Conservation (phyloP, 2,888 invertebrate species). For the Trypoxylon attenuatum region DNA sequence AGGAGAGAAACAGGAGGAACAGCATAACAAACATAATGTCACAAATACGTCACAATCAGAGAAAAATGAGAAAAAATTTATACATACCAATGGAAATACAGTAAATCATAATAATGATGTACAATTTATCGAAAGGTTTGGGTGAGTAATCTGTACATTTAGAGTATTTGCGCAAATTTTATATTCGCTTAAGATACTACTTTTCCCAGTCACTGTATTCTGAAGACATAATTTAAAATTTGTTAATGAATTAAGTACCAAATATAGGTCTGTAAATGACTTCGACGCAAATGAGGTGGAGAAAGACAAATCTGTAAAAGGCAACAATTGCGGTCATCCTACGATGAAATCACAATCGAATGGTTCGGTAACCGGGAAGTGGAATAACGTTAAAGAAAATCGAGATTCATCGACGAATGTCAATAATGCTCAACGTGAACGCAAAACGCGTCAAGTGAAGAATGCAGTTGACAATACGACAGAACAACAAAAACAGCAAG, state of each 20-base stretch:
- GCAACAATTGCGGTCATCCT: conserved; percentile 61
- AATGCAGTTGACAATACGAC: conserved; percentile 69
- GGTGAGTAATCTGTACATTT: conserved; percentile 57
- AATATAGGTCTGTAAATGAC: conserved; percentile 74
- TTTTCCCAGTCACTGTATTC: no score
- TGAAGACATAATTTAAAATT: background rate
- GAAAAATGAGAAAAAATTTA: conserved; percentile 72
- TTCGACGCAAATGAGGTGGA: conserved; percentile 75
- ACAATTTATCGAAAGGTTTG: conserved; percentile 75
- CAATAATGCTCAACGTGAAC: conserved; percentile 73
- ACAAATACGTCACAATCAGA: conserved; percentile 67
- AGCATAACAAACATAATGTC: conserved; percentile 67
- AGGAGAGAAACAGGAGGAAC: conserved; percentile 73
- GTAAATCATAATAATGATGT: conserved; percentile 72
- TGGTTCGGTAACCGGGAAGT: conserved; percentile 68
- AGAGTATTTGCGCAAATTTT: background rate
- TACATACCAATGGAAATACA: conserved; percentile 74
- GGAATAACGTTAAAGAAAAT: conserved; percentile 72
- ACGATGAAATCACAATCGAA: conserved; percentile 72
- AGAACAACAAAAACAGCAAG: conserved; percentile 73
- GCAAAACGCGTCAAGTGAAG: conserved; percentile 72
- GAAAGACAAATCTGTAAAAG: conserved; percentile 74
- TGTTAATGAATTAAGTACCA: conserved; percentile 14
- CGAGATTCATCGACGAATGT: conserved; percentile 66
- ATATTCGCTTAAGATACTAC: background rate